These are phyloP conservation scores for Gymnosoma rotundatum DNA, from an alignment of 2,888 invertebrate genomes.

Conservation along the genomic window DNA sequence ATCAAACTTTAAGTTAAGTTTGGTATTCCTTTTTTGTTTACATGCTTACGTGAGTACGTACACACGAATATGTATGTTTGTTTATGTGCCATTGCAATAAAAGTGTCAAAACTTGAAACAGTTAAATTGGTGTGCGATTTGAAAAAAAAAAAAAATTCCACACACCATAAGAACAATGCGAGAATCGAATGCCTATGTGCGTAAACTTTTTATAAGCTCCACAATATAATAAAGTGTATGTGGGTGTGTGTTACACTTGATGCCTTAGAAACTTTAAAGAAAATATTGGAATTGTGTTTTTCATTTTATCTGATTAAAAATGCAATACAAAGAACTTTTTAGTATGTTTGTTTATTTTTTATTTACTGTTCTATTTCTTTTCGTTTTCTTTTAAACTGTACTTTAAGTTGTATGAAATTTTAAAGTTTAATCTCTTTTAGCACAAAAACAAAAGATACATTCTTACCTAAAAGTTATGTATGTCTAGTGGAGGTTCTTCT, in stretches of 20 bases:
- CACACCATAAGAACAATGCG: slow-evolving; percentile 32
- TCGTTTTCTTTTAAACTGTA: background rate
- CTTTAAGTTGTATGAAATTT: slow-evolving; percentile 36
- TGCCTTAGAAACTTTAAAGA: background rate
- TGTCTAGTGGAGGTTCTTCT: no score
- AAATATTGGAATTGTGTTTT: background rate
- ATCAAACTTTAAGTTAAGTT: no score
- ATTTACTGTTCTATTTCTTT: slow-evolving; percentile 18
- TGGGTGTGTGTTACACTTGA: background rate
- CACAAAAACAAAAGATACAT: slow-evolving; percentile 20
- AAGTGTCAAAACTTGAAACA: slow-evolving; percentile 49
- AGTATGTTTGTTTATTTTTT: slow-evolving; percentile 13
- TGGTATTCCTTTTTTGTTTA: no score
- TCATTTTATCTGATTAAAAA: slow-evolving; percentile 51
- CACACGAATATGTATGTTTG: no score
- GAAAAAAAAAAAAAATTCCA: slow-evolving; percentile 10
- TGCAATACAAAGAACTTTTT: slow-evolving; percentile 59
- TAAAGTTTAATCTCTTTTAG: slow-evolving; percentile 51
- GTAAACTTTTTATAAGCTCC: slow-evolving; percentile 5
- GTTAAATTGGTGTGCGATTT: slow-evolving; percentile 15
- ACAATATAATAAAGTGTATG: background rate
- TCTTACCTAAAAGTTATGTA: no score
- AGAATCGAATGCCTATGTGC: slow-evolving; percentile 42
- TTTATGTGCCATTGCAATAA: slow-evolving; percentile 32
- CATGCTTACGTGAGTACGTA: no score